Conservation (phyloP, 2,113 vertebrate genomes). For the Zootoca vivipara region DNA sequence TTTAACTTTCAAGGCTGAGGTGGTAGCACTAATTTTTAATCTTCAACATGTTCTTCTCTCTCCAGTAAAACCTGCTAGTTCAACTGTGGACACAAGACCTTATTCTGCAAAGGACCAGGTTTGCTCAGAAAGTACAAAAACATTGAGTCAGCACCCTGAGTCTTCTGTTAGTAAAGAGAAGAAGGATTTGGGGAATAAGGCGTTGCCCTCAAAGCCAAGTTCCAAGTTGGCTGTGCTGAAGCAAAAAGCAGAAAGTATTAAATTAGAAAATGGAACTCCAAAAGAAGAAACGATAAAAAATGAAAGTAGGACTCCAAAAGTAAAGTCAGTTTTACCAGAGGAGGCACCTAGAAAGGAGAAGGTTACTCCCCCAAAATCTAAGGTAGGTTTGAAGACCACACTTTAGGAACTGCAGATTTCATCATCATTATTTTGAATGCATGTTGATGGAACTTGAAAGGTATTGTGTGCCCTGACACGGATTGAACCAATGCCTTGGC, state of each 20-base stretch:
- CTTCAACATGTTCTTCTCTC: constrained; percentile 4
- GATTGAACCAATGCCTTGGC: too few relatives aligned
- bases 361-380: constrained; percentile 85
- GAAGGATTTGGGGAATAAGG: constrained; percentile 43
- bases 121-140: constrained; percentile 44
- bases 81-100: constrained; percentile 32
- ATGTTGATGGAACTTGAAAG: neutral
- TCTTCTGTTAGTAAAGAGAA: constrained; percentile 40
- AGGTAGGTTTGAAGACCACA: constrained; percentile 75
- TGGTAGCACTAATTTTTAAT: neutral
- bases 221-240: constrained; percentile 86
- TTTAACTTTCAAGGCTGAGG: neutral
- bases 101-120: constrained; percentile 38
- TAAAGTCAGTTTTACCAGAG: constrained; percentile 64
- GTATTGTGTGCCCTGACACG: neutral
- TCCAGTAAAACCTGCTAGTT: constrained; percentile 56
- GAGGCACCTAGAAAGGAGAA: constrained; percentile 77
- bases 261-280: constrained; percentile 54
- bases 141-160: neutral
- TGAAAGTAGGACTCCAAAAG: constrained; percentile 69
- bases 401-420: constrained; percentile 3
- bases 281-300: constrained; percentile 66
- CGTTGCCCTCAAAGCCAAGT: constrained; percentile 72
- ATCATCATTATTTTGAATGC: neutral
- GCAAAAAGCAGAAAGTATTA: constrained; percentile 70